Evolutionary conservation across 1,140 invertebrate species (phyloP).

Genomic region (Homarus americanus): DNA sequence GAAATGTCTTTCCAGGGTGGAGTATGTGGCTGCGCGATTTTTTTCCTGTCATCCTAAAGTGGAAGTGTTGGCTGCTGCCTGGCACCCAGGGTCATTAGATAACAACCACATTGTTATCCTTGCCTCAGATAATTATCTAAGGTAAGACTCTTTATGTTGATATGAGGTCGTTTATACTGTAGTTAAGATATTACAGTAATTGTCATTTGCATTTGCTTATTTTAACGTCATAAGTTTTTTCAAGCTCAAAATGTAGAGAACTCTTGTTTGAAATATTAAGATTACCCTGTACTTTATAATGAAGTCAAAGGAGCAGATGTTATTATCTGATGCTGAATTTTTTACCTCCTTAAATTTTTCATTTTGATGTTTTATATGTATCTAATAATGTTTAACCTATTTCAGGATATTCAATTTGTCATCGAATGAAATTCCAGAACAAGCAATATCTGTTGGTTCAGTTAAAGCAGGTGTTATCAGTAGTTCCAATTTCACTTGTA

Average conservation of each 20-base stretch:
- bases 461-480: slow-evolving; percentile 22
- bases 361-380: too few species aligned
- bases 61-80: slow-evolving; percentile 60
- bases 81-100: slow-evolving; percentile 71
- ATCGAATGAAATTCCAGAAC: slow-evolving; percentile 41
- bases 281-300: too few species aligned
- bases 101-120: slow-evolving; percentile 67
- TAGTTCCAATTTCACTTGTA: slow-evolving; percentile 18
- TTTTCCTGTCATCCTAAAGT: slow-evolving; percentile 64
- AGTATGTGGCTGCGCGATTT: slow-evolving; percentile 70
- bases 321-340: too few species aligned
- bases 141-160: slow-evolving; percentile 30
- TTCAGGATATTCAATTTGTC: slow-evolving; percentile 42
- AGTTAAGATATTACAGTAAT: not conserved
- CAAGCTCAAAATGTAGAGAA: too few species aligned
- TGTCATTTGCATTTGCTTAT: not conserved
- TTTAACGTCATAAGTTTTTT: too few species aligned
- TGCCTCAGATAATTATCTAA: slow-evolving; percentile 60
- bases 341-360: too few species aligned
- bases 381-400: not conserved
- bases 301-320: too few species aligned
- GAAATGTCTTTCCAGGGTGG: slow-evolving; percentile 39
- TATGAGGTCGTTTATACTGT: too few species aligned
- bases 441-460: slow-evolving; percentile 32
- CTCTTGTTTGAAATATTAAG: too few species aligned